These are phyloP conservation scores for Sycophaga agraensis DNA, from an alignment of 1,140 invertebrate species.

Conservation along the genomic window DNA sequence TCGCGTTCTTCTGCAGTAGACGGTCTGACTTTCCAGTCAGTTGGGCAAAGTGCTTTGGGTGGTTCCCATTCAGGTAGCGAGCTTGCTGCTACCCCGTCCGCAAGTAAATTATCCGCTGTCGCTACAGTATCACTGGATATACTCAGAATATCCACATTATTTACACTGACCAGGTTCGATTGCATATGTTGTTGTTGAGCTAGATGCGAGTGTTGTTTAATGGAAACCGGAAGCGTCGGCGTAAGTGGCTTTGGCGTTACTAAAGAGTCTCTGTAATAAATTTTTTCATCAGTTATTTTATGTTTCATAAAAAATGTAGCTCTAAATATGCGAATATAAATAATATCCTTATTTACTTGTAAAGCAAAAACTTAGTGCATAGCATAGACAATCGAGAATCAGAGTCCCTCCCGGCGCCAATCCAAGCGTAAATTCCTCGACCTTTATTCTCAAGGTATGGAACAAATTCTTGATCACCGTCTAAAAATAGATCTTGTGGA, in stretches of 20 bases:
- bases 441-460: constrained; percentile 90
- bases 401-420: constrained; percentile 89
- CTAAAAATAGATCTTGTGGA: constrained; percentile 50
- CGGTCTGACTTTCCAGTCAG: constrained; percentile 78
- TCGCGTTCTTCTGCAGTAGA: constrained; percentile 76
- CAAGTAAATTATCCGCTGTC: constrained; percentile 38
- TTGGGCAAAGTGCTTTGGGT: constrained; percentile 67
- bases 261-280: constrained; percentile 39
- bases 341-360: constrained; percentile 39
- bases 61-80: constrained; percentile 56
- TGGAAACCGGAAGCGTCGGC: constrained; percentile 15
- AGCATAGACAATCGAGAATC: constrained; percentile 76
- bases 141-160: constrained; percentile 26
- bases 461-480: constrained; percentile 85
- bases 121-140: constrained; percentile 39
- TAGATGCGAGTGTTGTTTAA: constrained; percentile 30
- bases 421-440: constrained; percentile 81
- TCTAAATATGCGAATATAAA: constrained; percentile 16
- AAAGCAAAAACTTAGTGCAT: constrained; percentile 59
- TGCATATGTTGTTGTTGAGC: constrained; percentile 7
- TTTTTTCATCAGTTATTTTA: neutral
- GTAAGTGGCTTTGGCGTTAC: constrained; percentile 33
- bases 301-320: neutral
- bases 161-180: neutral
- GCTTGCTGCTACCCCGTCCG: constrained; percentile 25